Evolutionary conservation across 2,888 invertebrate genomes (phyloP).

Genomic region (Craniophora ligustri): DNA sequence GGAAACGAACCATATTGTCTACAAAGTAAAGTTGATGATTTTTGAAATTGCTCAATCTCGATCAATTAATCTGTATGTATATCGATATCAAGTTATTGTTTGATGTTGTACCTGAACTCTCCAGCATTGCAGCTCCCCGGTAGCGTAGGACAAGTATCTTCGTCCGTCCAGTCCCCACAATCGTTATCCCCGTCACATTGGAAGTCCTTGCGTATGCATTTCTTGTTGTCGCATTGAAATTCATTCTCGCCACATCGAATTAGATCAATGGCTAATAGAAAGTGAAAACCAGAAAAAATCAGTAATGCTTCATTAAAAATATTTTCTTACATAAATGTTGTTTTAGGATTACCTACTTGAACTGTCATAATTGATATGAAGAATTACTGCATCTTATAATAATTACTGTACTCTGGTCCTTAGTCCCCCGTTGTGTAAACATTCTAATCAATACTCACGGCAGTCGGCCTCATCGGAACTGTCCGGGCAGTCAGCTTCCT

Average conservation of each 20-base stretch:
- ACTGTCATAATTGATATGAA: no score
- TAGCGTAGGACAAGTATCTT: slow-evolving; percentile 92
- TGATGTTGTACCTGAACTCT: slow-evolving; percentile 90
- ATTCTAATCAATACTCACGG: slow-evolving; percentile 77
- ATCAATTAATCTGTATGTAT: neutral
- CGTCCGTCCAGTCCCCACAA: slow-evolving; percentile 96
- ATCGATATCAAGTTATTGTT: no score
- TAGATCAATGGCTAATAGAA: slow-evolving; percentile 76
- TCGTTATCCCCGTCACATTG: slow-evolving; percentile 96
- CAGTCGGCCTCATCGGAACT: slow-evolving; percentile 93
- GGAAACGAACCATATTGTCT: neutral
- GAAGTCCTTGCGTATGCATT: slow-evolving; percentile 93
- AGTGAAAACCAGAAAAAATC: neutral
- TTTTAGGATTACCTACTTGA: no score
- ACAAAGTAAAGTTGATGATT: no score
- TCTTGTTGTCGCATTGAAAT: slow-evolving; percentile 92
- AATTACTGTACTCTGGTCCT: no score
- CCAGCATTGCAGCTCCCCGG: slow-evolving; percentile 91
- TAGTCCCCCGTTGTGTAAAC: no score
- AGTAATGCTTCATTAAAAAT: no score
- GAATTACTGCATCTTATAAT: no score
- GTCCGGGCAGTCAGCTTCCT: slow-evolving; percentile 92
- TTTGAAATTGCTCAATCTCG: no score
- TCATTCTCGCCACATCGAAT: slow-evolving; percentile 92
- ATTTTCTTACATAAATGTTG: no score